A percentile compares a stretch with the other conserved stretches of the same genome.
phyloP scores from a whole-genome alignment of 2,113 vertebrate genomes.

The Pseudorhombus dupliciocellatus region DNA sequence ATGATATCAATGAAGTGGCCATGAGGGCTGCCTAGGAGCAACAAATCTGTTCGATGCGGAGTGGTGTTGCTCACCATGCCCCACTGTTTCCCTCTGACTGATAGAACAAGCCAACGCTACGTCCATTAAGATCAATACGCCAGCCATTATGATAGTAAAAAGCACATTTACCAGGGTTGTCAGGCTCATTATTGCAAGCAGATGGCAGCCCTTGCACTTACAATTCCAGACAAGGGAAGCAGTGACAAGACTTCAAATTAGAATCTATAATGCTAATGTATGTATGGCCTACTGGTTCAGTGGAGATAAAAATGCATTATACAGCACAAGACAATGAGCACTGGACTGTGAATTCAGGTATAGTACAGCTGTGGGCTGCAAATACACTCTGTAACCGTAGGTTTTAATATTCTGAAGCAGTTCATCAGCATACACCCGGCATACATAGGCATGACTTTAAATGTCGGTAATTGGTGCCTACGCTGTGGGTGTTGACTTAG shows the following conservation, averaged over 20 bases:
- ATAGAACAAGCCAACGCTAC: constrained; percentile 83
- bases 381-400: constrained; percentile 7
- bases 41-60: constrained; percentile 76
- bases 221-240: constrained; percentile 85
- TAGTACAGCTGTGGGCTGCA: constrained; percentile 7
- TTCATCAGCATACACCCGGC: background rate
- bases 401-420: background rate
- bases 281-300: constrained; percentile 81
- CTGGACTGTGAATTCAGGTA: constrained; percentile 39
- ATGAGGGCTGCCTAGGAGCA: constrained; percentile 73
- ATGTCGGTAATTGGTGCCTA: too few relatives aligned
- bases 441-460: background rate
- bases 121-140: constrained; percentile 91
- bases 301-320: constrained; percentile 83
- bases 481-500: too few relatives aligned
- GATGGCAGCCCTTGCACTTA: constrained; percentile 88
- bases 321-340: constrained; percentile 52
- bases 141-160: constrained; percentile 90
- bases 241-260: constrained; percentile 96
- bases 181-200: constrained; percentile 96
- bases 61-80: constrained; percentile 73
- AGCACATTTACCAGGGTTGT: constrained; percentile 92
- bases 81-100: constrained; percentile 81
- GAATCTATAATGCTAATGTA: constrained; percentile 97
- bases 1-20: constrained; percentile 81